Evolutionary conservation across 2,113 vertebrate genomes (phyloP).

Genomic region (Phrynosoma platyrhinos): DNA sequence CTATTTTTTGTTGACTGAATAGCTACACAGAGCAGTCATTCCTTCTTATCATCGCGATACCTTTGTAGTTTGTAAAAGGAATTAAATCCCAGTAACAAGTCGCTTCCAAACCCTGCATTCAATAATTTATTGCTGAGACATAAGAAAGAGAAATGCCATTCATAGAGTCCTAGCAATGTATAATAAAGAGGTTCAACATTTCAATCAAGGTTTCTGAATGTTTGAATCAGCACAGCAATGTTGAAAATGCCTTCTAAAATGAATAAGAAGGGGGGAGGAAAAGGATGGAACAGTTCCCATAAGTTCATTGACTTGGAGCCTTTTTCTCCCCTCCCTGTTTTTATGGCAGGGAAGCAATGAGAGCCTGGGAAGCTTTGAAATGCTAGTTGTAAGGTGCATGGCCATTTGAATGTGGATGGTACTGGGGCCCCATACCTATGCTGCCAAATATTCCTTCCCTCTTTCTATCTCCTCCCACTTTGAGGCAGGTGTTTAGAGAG

Average conservation of each 20-base stretch:
- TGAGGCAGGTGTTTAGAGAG: conserved; percentile 7
- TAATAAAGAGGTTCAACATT: background rate
- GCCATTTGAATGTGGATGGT: conserved; percentile 32
- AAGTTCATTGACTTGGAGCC: conserved; percentile 4
- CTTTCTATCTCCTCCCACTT: conserved; percentile 19
- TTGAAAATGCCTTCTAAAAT: background rate
- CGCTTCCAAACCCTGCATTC: background rate
- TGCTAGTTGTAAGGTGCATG: conserved; percentile 14
- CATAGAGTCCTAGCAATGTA: background rate
- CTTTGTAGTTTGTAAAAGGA: background rate
- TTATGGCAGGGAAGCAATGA: conserved; percentile 7
- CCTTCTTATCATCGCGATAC: no score
- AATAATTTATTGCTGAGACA: background rate
- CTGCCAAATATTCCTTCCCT: conserved; percentile 30
- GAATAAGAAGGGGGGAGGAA: background rate
- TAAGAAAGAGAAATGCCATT: background rate
- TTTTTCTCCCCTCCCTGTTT: conserved; percentile 9
- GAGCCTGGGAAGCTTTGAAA: conserved; percentile 28
- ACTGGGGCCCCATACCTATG: background rate
- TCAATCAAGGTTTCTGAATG: background rate
- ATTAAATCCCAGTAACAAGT: background rate
- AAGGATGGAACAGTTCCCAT: background rate
- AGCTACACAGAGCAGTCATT: no score
- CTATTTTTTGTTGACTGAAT: no score
- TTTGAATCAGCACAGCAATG: background rate